Evolutionary conservation across 2,888 invertebrate species (phyloP).

Genomic region (Nomada hirtipes): DNA sequence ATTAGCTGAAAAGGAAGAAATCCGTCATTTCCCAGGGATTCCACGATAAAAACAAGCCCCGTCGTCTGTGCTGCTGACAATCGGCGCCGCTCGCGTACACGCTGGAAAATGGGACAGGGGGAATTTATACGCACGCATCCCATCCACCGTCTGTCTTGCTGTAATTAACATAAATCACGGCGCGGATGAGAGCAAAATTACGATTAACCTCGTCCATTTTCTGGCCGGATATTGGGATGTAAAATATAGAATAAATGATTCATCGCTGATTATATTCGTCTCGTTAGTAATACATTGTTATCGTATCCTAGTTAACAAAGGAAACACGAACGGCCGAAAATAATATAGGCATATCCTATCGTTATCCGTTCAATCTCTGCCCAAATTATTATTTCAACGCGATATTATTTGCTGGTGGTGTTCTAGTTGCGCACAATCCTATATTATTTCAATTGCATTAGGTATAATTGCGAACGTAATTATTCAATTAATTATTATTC

Average conservation of each 20-base stretch:
- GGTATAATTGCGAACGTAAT: no score
- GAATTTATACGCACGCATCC: slow-evolving; percentile 28
- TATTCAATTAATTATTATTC: no score
- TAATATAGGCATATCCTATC: no score
- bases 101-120: slow-evolving; percentile 47
- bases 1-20: slow-evolving; percentile 48
- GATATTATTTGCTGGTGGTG: not conserved
- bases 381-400: not conserved
- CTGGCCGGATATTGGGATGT: slow-evolving; percentile 6
- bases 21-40: slow-evolving; percentile 44
- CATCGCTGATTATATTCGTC: slow-evolving; percentile 10
- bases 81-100: slow-evolving; percentile 18
- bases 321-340: not conserved
- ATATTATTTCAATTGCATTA: no score
- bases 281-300: not conserved
- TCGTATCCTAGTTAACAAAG: not conserved
- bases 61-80: slow-evolving; percentile 28
- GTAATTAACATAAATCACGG: slow-evolving; percentile 56
- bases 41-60: slow-evolving; percentile 31
- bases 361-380: not conserved
- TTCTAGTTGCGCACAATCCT: no score
- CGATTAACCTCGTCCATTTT: slow-evolving; percentile 26
- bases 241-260: slow-evolving; percentile 42
- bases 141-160: slow-evolving; percentile 21
- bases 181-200: slow-evolving; percentile 21